phyloP scores from a whole-genome alignment of 2,113 vertebrate species.

The Xenopus tropicalis region DNA sequence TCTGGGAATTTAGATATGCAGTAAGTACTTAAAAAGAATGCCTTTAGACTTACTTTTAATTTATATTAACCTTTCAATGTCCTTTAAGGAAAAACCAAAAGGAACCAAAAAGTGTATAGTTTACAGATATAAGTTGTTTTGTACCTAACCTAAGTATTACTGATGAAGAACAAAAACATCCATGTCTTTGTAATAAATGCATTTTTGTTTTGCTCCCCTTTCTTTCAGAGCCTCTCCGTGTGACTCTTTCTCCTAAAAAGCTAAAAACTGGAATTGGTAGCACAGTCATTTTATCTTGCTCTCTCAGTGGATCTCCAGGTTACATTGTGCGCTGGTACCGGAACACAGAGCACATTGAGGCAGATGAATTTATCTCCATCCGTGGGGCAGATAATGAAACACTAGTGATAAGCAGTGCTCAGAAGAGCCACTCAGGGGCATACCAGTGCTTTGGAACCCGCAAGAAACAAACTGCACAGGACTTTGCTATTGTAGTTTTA shows the following conservation, averaged over 20 bases:
- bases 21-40: too few species aligned
- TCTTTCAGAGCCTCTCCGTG: conserved; percentile 82
- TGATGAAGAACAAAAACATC: too few species aligned
- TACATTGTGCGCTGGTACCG: conserved; percentile 91
- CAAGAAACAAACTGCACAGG: conserved; percentile 89
- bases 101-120: too few species aligned
- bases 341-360: conserved; percentile 86
- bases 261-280: conserved; percentile 97
- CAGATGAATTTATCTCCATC: conserved; percentile 91
- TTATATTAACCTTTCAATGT: too few species aligned
- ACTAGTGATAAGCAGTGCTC: conserved; percentile 89
- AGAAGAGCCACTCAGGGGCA: conserved; percentile 93
- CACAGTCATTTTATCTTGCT: conserved; percentile 93
- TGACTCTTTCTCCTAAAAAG: conserved; percentile 96
- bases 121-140: too few species aligned
- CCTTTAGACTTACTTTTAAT: too few species aligned
- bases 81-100: too few species aligned
- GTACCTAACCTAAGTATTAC: too few species aligned
- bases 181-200: too few species aligned
- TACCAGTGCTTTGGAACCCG: conserved; percentile 97
- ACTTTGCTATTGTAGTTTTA: conserved; percentile 90
- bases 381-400: conserved; percentile 94
- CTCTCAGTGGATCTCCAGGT: conserved; percentile 90
- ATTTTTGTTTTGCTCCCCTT: conserved; percentile 10
- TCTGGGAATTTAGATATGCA: too few species aligned